phyloP scores from a whole-genome alignment of 2,797 vertebrate species.

The Moxostoma hubbsi region DNA sequence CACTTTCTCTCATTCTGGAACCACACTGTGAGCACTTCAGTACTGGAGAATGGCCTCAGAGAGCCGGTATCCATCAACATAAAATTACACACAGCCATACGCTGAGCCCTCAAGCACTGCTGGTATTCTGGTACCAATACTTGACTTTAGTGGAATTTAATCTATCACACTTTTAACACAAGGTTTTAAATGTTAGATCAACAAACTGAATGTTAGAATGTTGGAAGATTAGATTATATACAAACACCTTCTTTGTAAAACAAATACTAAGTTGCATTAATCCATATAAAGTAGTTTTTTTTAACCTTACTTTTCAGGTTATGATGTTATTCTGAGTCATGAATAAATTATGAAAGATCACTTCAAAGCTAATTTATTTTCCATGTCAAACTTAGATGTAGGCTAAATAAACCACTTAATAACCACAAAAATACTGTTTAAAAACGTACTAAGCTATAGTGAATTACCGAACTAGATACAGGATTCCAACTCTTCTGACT shows the following conservation, averaged over 20 bases:
- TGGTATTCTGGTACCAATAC: constrained; percentile 9
- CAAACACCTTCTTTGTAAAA: too few species aligned
- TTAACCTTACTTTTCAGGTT: neutral
- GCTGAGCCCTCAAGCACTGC: constrained; percentile 10
- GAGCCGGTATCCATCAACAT: constrained; percentile 49
- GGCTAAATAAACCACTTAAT: neutral
- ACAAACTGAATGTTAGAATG: too few species aligned
- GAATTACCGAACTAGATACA: too few species aligned
- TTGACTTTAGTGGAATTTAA: neutral
- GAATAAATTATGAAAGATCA: neutral
- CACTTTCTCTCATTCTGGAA: constrained; percentile 45
- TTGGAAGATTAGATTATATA: too few species aligned
- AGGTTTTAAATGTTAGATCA: neutral
- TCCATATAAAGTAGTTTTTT: too few species aligned
- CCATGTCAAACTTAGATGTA: neutral
- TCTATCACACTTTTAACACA: constrained; percentile 20
- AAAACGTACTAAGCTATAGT: neutral
- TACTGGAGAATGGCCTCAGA: constrained; percentile 29
- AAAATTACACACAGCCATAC: constrained; percentile 38
- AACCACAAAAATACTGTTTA: neutral
- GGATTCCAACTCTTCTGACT: too few species aligned
- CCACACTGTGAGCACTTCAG: constrained; percentile 33
- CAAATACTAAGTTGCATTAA: too few species aligned
- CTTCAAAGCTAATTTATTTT: neutral
- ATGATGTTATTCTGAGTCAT: constrained; percentile 27